Conservation (phyloP, 2,113 vertebrate genomes). For the Petrocephalus zakoni region DNA sequence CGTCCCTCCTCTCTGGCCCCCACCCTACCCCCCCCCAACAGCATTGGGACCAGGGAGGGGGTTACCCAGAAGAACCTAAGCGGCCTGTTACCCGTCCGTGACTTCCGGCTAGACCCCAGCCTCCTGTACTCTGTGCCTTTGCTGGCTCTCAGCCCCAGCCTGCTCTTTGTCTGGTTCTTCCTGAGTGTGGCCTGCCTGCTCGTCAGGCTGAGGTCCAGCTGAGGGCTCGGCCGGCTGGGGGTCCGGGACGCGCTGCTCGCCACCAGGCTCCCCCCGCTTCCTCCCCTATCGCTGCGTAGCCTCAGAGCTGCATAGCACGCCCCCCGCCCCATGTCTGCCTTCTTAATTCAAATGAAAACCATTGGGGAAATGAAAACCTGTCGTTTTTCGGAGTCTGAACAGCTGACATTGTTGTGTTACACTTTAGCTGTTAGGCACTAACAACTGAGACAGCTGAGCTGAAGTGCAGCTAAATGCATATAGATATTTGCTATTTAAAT, state of each 20-base stretch:
- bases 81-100: conserved; percentile 92
- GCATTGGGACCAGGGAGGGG: conserved; percentile 97
- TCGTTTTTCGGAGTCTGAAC: conserved; percentile 45
- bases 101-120: conserved; percentile 92
- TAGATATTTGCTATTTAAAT: neutral
- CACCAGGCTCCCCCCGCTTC: neutral
- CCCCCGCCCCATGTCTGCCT: neutral
- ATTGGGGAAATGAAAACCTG: conserved; percentile 23
- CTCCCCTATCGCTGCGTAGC: neutral
- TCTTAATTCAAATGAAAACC: neutral
- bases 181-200: conserved; percentile 92
- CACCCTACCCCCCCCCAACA: conserved; percentile 66
- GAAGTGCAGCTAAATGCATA: neutral
- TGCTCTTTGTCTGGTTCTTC: conserved; percentile 96
- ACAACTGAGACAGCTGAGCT: neutral
- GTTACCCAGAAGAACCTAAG: conserved; percentile 99
- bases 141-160: conserved; percentile 92
- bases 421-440: conserved; percentile 61
- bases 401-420: conserved; percentile 63
- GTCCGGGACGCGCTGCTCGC: neutral
- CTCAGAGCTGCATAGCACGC: neutral
- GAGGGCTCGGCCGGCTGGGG: conserved; percentile 39
- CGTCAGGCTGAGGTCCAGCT: conserved; percentile 92
- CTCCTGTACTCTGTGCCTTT: conserved; percentile 97
- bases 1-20: conserved; percentile 31